Percentiles rank a stretch among this genome's conserved stretches.
These are phyloP conservation scores for Iselma pallidipennis DNA, from an alignment of 2,888 invertebrate genomes.

Conservation along the genomic window DNA sequence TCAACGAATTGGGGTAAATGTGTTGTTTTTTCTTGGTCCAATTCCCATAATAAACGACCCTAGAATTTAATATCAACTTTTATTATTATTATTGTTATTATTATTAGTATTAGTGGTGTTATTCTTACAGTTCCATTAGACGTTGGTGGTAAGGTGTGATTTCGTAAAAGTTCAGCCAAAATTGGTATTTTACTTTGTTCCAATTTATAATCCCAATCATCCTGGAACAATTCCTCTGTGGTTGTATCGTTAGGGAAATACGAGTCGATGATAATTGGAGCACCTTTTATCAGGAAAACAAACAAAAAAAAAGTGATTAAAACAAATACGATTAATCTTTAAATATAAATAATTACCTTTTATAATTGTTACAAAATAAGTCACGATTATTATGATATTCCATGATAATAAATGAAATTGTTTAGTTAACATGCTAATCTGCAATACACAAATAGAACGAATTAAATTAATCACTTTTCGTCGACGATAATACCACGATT, in stretches of 20 bases:
- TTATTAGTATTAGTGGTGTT: slow-evolving; percentile 3
- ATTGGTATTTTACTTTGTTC: slow-evolving; percentile 47
- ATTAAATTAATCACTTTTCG: too few species aligned
- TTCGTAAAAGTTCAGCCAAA: slow-evolving; percentile 42
- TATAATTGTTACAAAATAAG: slow-evolving; percentile 29
- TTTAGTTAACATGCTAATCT: slow-evolving; percentile 33
- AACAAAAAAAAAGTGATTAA: not conserved
- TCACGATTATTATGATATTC: not conserved
- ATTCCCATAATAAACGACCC: slow-evolving; percentile 70
- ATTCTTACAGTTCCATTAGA: slow-evolving; percentile 53
- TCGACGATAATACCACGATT: not conserved
- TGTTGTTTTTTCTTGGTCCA: slow-evolving; percentile 69
- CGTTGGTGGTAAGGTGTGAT: slow-evolving; percentile 52
- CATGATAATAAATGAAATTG: slow-evolving; percentile 33
- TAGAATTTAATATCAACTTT: slow-evolving; percentile 28
- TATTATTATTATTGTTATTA: not conserved
- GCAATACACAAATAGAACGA: slow-evolving; percentile 9
- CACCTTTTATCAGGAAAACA: slow-evolving; percentile 25
- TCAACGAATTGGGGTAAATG: slow-evolving; percentile 80
- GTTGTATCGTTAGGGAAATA: slow-evolving; percentile 9
- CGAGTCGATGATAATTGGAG: slow-evolving; percentile 35
- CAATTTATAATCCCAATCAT: slow-evolving; percentile 53
- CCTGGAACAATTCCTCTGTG: slow-evolving; percentile 40
- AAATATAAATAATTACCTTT: slow-evolving; percentile 32
- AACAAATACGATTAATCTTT: too few species aligned